A percentile compares a stretch with the other conserved stretches of the same genome.
These are phyloP conservation scores for Eulemur rubriventer DNA, from an alignment of 2,797 vertebrate genomes.

Conservation along the genomic window DNA sequence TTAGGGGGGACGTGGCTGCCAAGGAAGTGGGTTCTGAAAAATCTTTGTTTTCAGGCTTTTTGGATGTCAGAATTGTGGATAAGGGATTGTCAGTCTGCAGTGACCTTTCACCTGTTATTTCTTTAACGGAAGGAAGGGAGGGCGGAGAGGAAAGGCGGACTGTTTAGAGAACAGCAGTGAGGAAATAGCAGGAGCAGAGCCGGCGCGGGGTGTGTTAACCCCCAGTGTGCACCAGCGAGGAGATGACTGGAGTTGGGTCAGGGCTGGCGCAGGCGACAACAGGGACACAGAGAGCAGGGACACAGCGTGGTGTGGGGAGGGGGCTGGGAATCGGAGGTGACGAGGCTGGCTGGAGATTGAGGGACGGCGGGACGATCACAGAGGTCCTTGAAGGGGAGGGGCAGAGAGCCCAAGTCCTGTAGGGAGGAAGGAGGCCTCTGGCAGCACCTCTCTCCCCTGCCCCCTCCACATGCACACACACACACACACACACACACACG, in stretches of 20 bases:
- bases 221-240: no score
- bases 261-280: neutral
- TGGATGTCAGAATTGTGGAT: neutral
- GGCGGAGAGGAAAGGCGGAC: neutral
- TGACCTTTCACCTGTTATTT: neutral
- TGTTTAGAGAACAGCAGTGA: neutral
- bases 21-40: neutral
- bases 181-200: neutral
- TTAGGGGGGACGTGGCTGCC: neutral
- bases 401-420: neutral
- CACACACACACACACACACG: fast-evolving
- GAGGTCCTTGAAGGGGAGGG: neutral
- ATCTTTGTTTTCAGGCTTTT: neutral
- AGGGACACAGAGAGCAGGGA: neutral
- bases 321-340: neutral
- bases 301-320: neutral
- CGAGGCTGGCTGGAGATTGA: neutral
- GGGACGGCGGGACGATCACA: neutral
- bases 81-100: neutral
- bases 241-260: no score
- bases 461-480: fast-evolving
- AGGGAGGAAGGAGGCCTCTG: neutral
- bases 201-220: fast-evolving
- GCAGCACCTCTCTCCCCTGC: fast-evolving
- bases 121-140: neutral